These are phyloP conservation scores for Coreius guichenoti DNA, from an alignment of 2,797 vertebrate genomes.

Conservation along the genomic window DNA sequence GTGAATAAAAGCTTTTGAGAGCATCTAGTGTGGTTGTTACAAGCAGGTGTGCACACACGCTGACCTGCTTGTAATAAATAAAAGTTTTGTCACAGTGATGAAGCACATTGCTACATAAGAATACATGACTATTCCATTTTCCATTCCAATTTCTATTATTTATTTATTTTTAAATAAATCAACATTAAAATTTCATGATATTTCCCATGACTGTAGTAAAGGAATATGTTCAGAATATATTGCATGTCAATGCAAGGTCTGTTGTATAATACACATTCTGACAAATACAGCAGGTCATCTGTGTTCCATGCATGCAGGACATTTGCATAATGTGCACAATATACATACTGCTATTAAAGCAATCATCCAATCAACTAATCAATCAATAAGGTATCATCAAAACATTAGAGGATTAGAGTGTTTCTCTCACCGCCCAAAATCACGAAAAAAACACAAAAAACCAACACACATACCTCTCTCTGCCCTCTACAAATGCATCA, in stretches of 20 bases:
- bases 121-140: not conserved
- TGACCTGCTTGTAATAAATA: conserved; percentile 30
- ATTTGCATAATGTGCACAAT: not conserved
- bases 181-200: not conserved
- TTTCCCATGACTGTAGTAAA: not conserved
- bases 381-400: not conserved
- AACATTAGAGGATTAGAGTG: not conserved
- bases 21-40: not conserved
- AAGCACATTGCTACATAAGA: not conserved
- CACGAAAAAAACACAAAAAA: not conserved
- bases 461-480: not conserved
- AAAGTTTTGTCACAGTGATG: not conserved
- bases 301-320: not conserved
- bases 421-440: not conserved
- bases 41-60: not conserved
- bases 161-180: too few species aligned
- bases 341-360: too few species aligned
- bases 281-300: not conserved
- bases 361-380: not conserved
- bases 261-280: not conserved
- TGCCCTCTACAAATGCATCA: conserved; percentile 63
- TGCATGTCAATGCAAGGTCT: not conserved
- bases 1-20: not conserved
- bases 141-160: not conserved
- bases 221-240: not conserved